These are phyloP conservation scores for Myotis findleyi DNA, from an alignment of 2,797 vertebrate genomes.

Conservation along the genomic window DNA sequence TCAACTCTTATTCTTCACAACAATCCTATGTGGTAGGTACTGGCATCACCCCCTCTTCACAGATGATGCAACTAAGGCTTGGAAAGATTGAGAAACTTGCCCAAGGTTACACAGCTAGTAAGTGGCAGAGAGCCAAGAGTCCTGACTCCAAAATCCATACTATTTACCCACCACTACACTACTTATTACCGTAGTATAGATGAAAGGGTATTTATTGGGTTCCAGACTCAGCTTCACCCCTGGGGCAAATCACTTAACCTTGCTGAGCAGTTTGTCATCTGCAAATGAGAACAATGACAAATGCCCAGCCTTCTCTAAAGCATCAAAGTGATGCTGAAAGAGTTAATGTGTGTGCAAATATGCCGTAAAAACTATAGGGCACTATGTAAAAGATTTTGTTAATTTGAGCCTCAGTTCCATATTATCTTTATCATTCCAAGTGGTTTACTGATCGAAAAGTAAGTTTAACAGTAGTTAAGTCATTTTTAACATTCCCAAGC, in stretches of 20 bases:
- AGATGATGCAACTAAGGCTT: conserved; percentile 56
- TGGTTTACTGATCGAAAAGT: conserved; percentile 48
- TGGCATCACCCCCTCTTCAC: conserved; percentile 5
- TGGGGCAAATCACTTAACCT: conserved; percentile 65
- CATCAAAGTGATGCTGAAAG: conserved; percentile 33
- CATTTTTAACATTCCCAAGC: conserved; percentile 57
- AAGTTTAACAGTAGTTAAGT: conserved; percentile 45
- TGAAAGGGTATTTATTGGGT: conserved; percentile 66
- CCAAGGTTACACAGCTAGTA: conserved; percentile 26
- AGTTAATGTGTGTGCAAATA: conserved; percentile 42
- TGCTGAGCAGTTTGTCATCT: conserved; percentile 58
- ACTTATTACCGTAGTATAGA: conserved; percentile 67
- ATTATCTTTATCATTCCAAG: conserved; percentile 36
- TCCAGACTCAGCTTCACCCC: conserved; percentile 72
- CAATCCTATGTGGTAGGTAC: neutral
- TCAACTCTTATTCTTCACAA: neutral
- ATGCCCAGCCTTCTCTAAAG: conserved; percentile 1
- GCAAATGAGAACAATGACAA: conserved; percentile 55
- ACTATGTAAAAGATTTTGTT: conserved; percentile 33
- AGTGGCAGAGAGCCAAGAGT: conserved; percentile 66
- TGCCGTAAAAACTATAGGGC: conserved; percentile 6
- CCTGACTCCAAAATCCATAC: conserved; percentile 73
- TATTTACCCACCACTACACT: conserved; percentile 60
- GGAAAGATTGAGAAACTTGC: conserved; percentile 36
- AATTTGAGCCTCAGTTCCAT: neutral